These are phyloP conservation scores for Sarotherodon lohbergeri DNA, from an alignment of 2,113 vertebrate species.

Conservation along the genomic window DNA sequence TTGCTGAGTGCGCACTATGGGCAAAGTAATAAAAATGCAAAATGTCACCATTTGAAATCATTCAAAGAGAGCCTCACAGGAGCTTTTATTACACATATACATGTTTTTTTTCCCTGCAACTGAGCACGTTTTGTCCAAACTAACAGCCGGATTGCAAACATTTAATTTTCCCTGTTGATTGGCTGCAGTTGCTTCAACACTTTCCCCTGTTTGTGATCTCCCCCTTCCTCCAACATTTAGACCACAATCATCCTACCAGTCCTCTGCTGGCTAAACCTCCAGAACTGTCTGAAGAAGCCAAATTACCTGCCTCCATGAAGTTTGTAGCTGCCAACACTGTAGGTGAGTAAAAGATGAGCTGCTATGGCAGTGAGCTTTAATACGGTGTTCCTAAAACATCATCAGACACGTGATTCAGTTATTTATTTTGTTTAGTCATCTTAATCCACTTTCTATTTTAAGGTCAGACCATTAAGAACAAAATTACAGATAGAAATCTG, in stretches of 20 bases:
- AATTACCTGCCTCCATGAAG: slow-evolving; percentile 85
- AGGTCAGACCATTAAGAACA: background rate
- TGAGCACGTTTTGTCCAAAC: background rate
- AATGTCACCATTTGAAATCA: background rate
- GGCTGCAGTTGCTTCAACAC: background rate
- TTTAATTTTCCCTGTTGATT: background rate
- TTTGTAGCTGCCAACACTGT: slow-evolving; percentile 87
- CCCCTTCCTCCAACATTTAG: slow-evolving; percentile 52
- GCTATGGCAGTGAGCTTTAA: background rate
- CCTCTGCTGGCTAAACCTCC: slow-evolving; percentile 87
- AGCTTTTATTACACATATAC: background rate
- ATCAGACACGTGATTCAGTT: background rate
- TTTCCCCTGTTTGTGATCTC: background rate
- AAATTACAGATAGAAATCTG: background rate
- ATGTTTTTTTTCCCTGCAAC: background rate
- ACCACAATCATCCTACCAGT: slow-evolving; percentile 91
- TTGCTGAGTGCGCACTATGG: background rate
- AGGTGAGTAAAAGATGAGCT: slow-evolving; percentile 70
- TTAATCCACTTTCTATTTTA: background rate
- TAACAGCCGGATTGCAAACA: background rate
- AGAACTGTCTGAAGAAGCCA: slow-evolving; percentile 90
- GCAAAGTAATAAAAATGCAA: background rate
- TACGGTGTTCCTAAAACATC: background rate
- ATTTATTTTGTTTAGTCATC: background rate
- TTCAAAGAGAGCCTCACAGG: background rate